These are phyloP conservation scores for Sus cebifrons DNA, from an alignment of 2,797 vertebrate species.

Conservation along the genomic window DNA sequence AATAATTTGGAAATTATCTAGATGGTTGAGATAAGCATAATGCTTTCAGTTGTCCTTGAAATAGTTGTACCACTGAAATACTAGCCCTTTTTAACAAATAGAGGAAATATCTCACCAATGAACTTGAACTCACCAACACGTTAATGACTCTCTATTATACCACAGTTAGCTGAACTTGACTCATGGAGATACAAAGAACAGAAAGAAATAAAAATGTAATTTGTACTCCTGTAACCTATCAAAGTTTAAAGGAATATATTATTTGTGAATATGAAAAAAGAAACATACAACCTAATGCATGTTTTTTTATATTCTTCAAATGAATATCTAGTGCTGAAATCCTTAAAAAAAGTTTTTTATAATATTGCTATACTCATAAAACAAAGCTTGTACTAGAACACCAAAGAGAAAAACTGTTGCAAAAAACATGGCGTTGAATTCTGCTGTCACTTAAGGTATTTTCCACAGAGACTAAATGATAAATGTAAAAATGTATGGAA, in stretches of 20 bases:
- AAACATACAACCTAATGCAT: neutral
- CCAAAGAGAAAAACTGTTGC: neutral
- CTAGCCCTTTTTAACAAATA: neutral
- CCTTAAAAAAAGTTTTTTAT: neutral
- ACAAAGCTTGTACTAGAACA: neutral
- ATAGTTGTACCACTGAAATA: neutral
- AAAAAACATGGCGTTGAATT: conserved; percentile 18
- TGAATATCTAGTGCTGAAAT: neutral
- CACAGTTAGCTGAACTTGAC: neutral
- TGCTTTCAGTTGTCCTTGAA: conserved; percentile 21
- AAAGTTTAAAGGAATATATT: neutral
- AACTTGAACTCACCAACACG: neutral
- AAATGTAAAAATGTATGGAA: neutral
- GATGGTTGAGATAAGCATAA: neutral
- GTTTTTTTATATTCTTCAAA: neutral
- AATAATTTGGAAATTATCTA: neutral
- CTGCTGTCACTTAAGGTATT: neutral
- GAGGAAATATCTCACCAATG: neutral
- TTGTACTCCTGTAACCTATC: neutral
- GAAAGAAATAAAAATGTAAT: neutral
- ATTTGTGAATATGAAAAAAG: conserved; percentile 16
- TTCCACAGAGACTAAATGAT: neutral
- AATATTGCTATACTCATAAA: neutral
- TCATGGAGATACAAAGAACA: neutral
- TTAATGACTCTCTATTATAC: neutral